Evolutionary conservation across 1,140 invertebrate species (phyloP), one percentile per base, ranked within the genome.

Genomic region (Zaprionus tsacasi): DNA sequence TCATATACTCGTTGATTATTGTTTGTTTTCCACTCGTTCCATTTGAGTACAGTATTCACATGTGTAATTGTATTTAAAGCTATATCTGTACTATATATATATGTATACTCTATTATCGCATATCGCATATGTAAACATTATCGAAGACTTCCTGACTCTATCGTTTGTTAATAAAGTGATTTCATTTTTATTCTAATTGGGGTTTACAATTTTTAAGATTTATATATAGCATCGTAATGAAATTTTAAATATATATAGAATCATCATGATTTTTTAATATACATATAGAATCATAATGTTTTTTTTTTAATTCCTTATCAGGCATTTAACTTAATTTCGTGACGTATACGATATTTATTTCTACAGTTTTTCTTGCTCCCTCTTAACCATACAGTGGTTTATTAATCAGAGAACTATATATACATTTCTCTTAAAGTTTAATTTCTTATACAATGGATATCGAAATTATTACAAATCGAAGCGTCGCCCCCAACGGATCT

Each of bases 21-120:
- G 30, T 56, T 33, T n/a, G 11, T n/a, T 33, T 59, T 43, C 11
- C 12, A 40, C 11, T 15, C 13, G 15, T 50, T 12, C 33, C 17
- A 15, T 15, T 15, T 35, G 17, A 36, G 12, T 6, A 30, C 48
- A 38, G 52, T 56, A 56, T 66, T 56, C 55, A 25, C 27, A 66
- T 33, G 7, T 66, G 33, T 57, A 57, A 52, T 4, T 61, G n/a
- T 61, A 50, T 36, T 50, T 33, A 12, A 63, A 50, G 45, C 21
- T 27, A n/a, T 45, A 60, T 60, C 45, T 45, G 27, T 56, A 54
- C 38, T 69, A 35, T 61, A 38, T n/a, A 11, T 54, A 35, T 8
- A 35, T 35, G 1, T 35, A 35, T 25, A 13, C 8, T 50, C 45
- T 25, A 50, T 10, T 50, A 50, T 50, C 45, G 8, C 17, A 58